Evolutionary conservation across 2,113 vertebrate species (phyloP), one percentile per base, ranked within the genome.

Genomic region (Conger conger): DNA sequence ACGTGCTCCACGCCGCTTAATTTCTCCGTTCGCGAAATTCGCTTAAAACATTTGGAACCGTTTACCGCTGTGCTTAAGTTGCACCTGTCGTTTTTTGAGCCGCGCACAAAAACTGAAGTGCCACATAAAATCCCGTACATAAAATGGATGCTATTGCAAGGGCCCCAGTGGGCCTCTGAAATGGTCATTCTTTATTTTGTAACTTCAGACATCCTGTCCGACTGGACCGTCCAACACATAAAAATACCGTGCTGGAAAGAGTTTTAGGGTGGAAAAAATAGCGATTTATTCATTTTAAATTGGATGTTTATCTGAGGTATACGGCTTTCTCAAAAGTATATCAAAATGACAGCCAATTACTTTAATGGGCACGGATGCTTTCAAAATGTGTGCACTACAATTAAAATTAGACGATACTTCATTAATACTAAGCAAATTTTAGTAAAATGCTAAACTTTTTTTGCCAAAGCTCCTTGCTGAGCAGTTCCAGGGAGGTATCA

Each of bases 71-170:
- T 91, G 89, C 89, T 93, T 92, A 92, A 93, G 91, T 91, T 91
- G 90, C 93, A 93, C 93, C 93, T 92, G 89, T 91, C 93, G 92
- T 89, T 91, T 89, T 92, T 92, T 82, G 63, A 87, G 89, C 87
- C 90, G 88, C 87, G 87, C 76, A 91, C 92, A 93, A 92, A 92
- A 92, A 93, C 91, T 93, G 92, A 93, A 93, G 92, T 91, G 92
- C 93, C 93, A 92, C 88, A 93, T 93, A 92, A 93, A 93, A 93
- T 68, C 85, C 91, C 91, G 92, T 92, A n/a, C n/a, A n/a, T n/a
- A n/a, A n/a, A n/a, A n/a, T 92, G 89, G 91, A 93, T 93, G 92
- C 91, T 93, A 93, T 93, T 93, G 92, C 91, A 92, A 85, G 89
- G 87, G 89, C 93, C 93, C 91, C 93, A 91, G 90, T 91, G 93